Base-by-base conservation (phyloP, 2,888 invertebrate genomes). In the Tenthredo notha region DNA sequence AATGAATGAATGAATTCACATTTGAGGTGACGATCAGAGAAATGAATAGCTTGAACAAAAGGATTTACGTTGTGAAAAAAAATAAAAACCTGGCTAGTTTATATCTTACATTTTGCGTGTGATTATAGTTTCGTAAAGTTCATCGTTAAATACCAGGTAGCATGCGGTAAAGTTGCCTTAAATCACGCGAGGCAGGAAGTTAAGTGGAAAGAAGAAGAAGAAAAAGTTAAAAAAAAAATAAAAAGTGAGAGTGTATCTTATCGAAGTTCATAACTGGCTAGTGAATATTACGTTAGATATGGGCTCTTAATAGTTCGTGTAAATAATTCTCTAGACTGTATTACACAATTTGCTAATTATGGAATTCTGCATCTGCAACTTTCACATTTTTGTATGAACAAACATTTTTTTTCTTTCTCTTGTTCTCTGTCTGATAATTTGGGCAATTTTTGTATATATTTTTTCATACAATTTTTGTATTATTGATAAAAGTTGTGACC, bases 241-340 rank as follows among this genome's bases (percentile, higher is more conserved):
- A 40, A 80, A 61, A 80, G 80, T 80, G 80, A 80, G 80, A 80
- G 80, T 80, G 80, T 77, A 50, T 50, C 77, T 77, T 77, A 1
- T 77, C 12, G 18, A 77, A 77, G 77, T 77, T 54, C 50, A 54
- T 77, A 54, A 77, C 29, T 61, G 10, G 21, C 61, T 2, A n/a
- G 21, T 80, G 61, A 80, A 80, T 61, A 80, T 80, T 80, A 80
- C 61, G 80, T 80, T 61, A 50, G 12, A 77, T 54, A 29, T 77
- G 33, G 29, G 9, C 50, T 75, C 15, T 50, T 75, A 25, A 77
- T 33, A 77, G 77, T 33, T 50, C 7, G 25, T 54, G 29, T 33
- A 54, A 77, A 77, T 77, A 54, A 50, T 54, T 54, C 25, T 67
- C 33, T 67, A 67, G 33, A 33, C 7, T 47, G 18, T 50, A 54